Evolutionary conservation across 2,113 vertebrate species (phyloP).

Genomic region (Cyprinodon brontotheroides): DNA sequence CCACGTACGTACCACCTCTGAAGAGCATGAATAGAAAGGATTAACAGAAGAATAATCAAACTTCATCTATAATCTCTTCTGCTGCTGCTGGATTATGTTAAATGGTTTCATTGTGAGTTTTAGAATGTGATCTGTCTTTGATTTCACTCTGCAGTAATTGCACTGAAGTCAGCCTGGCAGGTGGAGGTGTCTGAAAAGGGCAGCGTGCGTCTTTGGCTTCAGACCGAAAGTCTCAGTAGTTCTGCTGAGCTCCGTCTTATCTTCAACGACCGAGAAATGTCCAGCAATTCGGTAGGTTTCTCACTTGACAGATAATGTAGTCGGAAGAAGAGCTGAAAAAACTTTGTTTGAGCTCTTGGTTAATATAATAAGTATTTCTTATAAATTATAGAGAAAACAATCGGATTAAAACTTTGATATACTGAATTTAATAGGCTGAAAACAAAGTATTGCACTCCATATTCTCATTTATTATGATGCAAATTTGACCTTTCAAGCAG

Average conservation of each 20-base stretch:
- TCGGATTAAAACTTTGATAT: too few species aligned
- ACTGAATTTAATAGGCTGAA: neutral
- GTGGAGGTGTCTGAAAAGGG: constrained; percentile 89
- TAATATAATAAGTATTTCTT: neutral
- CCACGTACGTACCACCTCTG: constrained; percentile 81
- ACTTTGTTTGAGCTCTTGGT: neutral
- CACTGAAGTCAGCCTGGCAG: constrained; percentile 89
- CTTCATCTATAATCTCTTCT: neutral
- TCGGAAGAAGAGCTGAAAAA: neutral
- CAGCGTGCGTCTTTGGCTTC: constrained; percentile 88
- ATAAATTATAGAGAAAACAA: neutral
- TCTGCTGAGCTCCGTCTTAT: constrained; percentile 86
- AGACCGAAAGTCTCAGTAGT: constrained; percentile 90
- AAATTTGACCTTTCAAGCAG: neutral
- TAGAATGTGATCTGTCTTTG: neutral
- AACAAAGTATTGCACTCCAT: neutral
- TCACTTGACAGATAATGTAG: neutral
- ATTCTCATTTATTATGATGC: neutral
- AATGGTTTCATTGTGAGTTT: neutral
- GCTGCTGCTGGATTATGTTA: neutral
- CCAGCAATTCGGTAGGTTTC: too few species aligned
- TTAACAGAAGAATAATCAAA: neutral
- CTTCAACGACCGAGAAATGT: too few species aligned
- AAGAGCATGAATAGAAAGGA: neutral
- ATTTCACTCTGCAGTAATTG: constrained; percentile 82